Evolutionary conservation across 2,888 invertebrate species (phyloP).

Genomic region (Erebia epiphron): DNA sequence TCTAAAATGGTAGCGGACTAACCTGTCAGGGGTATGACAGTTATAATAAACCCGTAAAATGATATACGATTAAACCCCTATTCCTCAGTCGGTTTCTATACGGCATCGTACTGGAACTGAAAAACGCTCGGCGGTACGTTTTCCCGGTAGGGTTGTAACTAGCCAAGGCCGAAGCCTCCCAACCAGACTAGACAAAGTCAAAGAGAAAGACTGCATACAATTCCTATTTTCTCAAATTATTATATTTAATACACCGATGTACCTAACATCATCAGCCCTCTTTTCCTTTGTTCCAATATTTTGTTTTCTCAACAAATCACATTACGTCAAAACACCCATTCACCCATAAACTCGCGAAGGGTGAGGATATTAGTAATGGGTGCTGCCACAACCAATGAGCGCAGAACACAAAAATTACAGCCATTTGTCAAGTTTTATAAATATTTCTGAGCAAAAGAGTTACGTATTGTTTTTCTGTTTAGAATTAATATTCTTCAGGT

Average conservation of each 20-base stretch:
- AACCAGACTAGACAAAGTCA: not conserved
- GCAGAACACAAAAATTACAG: not conserved
- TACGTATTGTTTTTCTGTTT: too few relatives aligned
- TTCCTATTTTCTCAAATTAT: not conserved
- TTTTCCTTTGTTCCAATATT: conserved; percentile 1
- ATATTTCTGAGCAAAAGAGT: not conserved
- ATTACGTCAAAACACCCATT: conserved; percentile 18
- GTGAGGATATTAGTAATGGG: not conserved
- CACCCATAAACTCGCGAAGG: conserved; percentile 7
- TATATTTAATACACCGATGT: not conserved
- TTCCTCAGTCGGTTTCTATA: too few relatives aligned
- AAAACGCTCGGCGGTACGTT: too few relatives aligned
- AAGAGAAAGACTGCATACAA: not conserved
- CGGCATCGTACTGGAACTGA: too few relatives aligned
- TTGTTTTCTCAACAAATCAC: conserved; percentile 11
- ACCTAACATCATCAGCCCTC: not conserved
- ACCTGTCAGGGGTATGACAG: too few relatives aligned
- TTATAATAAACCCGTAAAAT: too few relatives aligned
- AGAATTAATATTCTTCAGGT: too few relatives aligned
- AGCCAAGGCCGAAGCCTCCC: too few relatives aligned
- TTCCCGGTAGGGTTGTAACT: too few relatives aligned
- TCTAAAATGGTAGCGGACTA: too few relatives aligned
- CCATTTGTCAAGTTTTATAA: not conserved
- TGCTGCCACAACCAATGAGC: not conserved
- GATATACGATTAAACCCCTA: too few relatives aligned